A percentile compares a stretch with the other conserved stretches of the same genome.
Evolutionary conservation across 2,888 invertebrate species (phyloP).

Genomic region (Epistrophe eligans): DNA sequence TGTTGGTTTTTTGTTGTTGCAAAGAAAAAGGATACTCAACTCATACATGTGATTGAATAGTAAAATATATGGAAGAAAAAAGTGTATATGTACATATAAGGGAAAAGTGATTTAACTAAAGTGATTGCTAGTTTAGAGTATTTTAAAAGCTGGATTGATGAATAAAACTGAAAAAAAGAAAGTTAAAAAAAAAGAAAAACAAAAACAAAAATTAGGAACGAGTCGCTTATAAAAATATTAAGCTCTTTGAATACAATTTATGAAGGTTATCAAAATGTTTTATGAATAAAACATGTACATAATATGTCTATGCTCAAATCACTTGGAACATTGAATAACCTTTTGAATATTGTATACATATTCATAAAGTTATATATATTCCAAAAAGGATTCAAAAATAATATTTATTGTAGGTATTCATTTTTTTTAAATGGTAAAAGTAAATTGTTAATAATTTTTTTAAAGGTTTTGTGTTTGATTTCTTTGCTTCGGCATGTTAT

Average conservation of each 20-base stretch:
- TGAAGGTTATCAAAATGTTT: slow-evolving; percentile 27
- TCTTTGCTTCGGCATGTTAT: too few species aligned
- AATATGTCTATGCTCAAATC: background rate
- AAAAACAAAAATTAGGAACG: background rate
- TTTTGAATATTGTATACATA: slow-evolving; percentile 4
- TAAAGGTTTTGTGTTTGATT: too few species aligned
- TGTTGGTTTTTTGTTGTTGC: slow-evolving; percentile 7
- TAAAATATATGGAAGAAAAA: background rate
- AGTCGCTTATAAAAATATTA: slow-evolving; percentile 19
- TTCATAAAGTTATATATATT: too few species aligned
- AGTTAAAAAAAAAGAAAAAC: slow-evolving; percentile 19
- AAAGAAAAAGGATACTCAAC: slow-evolving; percentile 11
- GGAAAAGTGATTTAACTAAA: slow-evolving; percentile 68
- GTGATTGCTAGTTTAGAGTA: slow-evolving; percentile 65
- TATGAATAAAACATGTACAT: slow-evolving; percentile 21
- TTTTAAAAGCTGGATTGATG: slow-evolving; percentile 66
- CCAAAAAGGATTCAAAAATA: background rate
- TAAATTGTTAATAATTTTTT: too few species aligned
- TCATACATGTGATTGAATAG: slow-evolving; percentile 5
- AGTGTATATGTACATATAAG: background rate
- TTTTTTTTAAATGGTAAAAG: too few species aligned
- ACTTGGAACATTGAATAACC: slow-evolving; percentile 25
- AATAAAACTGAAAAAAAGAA: slow-evolving; percentile 41
- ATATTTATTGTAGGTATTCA: too few species aligned
- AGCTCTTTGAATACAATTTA: slow-evolving; percentile 31